A percentile compares a stretch with the other conserved stretches of the same genome.
phyloP scores from a whole-genome alignment of 2,888 invertebrate species.

The Coleophora deauratella region DNA sequence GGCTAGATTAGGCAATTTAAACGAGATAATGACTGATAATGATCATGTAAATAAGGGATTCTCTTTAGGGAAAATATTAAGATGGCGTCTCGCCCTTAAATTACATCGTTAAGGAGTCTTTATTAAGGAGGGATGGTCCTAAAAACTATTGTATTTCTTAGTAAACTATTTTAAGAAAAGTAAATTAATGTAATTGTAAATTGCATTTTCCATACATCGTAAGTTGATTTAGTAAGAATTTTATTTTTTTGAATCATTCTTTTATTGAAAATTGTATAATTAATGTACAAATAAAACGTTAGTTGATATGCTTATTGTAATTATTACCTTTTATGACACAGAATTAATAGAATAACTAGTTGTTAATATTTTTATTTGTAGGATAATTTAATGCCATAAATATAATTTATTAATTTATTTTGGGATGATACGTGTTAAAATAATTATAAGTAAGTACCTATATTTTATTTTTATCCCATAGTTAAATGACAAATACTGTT shows the following conservation, averaged over 20 bases:
- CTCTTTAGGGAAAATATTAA: constrained; percentile 17
- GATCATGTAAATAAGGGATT: constrained; percentile 31
- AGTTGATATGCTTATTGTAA: background rate
- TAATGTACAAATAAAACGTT: background rate
- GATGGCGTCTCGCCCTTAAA: constrained; percentile 9
- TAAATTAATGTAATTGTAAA: constrained; percentile 9
- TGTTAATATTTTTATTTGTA: too few species aligned
- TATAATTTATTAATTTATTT: background rate
- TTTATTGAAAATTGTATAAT: background rate
- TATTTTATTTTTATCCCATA: too few species aligned
- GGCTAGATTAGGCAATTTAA: constrained; percentile 12
- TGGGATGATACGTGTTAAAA: too few species aligned
- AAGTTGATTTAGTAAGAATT: background rate
- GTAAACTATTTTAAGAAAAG: constrained; percentile 9
- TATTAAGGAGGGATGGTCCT: too few species aligned
- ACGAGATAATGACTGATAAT: constrained; percentile 39
- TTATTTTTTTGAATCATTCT: constrained; percentile 1
- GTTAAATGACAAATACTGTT: too few species aligned
- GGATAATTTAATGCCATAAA: too few species aligned
- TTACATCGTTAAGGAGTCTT: constrained; percentile 17
- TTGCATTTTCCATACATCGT: background rate
- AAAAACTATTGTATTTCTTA: too few species aligned
- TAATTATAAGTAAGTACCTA: too few species aligned
- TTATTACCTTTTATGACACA: background rate
- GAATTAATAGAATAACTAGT: too few species aligned